Base-by-base conservation (phyloP, 2,113 vertebrate species). In the Pleuronectes platessa region DNA sequence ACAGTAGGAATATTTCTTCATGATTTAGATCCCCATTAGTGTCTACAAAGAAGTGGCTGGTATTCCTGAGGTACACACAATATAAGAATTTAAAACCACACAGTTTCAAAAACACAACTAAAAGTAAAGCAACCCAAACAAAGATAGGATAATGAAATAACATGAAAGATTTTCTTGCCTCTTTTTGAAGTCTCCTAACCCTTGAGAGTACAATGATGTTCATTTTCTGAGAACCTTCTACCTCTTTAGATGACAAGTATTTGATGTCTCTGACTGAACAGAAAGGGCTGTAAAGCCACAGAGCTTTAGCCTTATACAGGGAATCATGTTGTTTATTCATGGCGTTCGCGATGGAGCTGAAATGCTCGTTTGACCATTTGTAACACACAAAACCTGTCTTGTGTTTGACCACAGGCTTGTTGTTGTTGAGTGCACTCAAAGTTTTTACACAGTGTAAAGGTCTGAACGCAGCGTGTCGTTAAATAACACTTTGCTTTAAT, bases 261-360 rank as follows among this genome's bases (percentile, higher is more conserved):
- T 31, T 31, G 31, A 31, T 31, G 6, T 31, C 1, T 31, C 2
- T 68, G 26, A 51, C n/a, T 68, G n/a, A 76, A 54, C 5, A 42
- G 31, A 76, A 67, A 51, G 60, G n/a, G 14, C 53, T 37, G 23
- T 26, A 21, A 51, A 64, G 53, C 58, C 51, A 58, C 47, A 2
- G 3, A 23, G 14, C 49, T 67, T 62, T 27, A 68, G 58, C 10
- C 20, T 54, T 35, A 9, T 21, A 45, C 13, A 15, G 17, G 45
- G 13, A 17, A 49, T 64, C 55, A 21, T 67, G 59, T 26, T 24
- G 40, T 47, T 35, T 55, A 31, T 75, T 63, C 21, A 74, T 54
- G 56, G 49, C 10, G 27, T 2, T 12, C 10, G 23, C 40, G 27
- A 5, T 47, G 37, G 23, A 58, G 40, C 8, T 56, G 47, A 58